phyloP scores from a whole-genome alignment of 2,113 vertebrate genomes.

The Ceyx cyanopectus region DNA sequence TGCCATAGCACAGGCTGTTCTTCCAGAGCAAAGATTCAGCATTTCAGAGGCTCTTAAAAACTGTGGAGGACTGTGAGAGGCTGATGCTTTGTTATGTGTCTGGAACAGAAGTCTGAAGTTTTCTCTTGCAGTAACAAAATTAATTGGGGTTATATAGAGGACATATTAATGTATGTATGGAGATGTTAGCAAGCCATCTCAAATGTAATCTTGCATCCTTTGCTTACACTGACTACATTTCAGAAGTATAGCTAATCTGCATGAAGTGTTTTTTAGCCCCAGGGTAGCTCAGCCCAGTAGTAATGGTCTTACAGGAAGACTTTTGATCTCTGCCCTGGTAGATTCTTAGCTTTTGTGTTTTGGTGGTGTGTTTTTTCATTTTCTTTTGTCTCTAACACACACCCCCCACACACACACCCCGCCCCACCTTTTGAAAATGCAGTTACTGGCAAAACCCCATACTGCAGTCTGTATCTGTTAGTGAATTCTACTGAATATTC shows the following conservation, averaged over 20 bases:
- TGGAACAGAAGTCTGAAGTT: conserved; percentile 3
- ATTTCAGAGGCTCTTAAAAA: not conserved
- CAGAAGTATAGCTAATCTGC: not conserved
- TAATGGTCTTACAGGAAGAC: not conserved
- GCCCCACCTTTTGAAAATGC: not conserved
- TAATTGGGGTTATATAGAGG: conserved; percentile 60
- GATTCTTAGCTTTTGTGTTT: conserved; percentile 4
- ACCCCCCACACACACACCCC: too few relatives aligned
- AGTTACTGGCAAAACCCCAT: conserved; percentile 5
- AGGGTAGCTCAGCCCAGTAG: not conserved
- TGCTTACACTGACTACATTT: conserved; percentile 11
- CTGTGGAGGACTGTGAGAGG: not conserved
- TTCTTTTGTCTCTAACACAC: fast-evolving
- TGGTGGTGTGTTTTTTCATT: not conserved
- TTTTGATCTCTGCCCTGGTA: conserved; percentile 29
- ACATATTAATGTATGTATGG: conserved; percentile 39
- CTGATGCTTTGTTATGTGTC: not conserved
- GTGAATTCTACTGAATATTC: conserved; percentile 49
- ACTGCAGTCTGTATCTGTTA: not conserved
- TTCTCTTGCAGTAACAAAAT: conserved; percentile 1
- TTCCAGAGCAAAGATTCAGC: not conserved
- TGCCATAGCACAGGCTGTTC: not conserved
- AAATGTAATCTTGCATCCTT: conserved; percentile 36
- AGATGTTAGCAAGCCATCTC: conserved; percentile 26
- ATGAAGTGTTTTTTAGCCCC: not conserved